Evolutionary conservation across 2,113 vertebrate genomes (phyloP).

Genomic region (Copsychus sechellarum): DNA sequence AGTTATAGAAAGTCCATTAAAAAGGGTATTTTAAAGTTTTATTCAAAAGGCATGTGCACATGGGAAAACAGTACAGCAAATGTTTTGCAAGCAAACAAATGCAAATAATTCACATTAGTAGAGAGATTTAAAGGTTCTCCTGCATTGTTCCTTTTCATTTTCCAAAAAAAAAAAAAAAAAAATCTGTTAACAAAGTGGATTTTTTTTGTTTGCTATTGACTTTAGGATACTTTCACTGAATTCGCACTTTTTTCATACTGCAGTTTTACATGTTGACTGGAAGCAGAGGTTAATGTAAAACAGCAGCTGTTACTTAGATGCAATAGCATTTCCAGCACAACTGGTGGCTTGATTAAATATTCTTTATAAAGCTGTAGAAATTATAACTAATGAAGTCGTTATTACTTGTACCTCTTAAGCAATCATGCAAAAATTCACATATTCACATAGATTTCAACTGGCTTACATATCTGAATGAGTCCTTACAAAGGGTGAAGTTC

Average conservation of each 20-base stretch:
- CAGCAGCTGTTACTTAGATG: background rate
- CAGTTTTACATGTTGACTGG: background rate
- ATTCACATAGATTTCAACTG: background rate
- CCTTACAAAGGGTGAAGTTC: background rate
- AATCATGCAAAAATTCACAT: background rate
- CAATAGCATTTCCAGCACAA: background rate
- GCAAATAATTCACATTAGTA: background rate
- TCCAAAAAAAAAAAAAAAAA: background rate
- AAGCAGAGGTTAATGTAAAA: background rate
- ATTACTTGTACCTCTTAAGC: background rate
- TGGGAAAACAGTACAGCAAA: background rate
- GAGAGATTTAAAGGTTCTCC: background rate
- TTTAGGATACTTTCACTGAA: background rate
- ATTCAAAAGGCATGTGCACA: background rate
- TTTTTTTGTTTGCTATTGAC: background rate
- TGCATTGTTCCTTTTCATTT: background rate
- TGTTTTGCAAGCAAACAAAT: background rate
- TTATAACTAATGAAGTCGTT: background rate
- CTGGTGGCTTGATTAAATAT: background rate
- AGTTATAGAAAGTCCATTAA: conserved; percentile 1
- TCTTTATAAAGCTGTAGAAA: background rate
- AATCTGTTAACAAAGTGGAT: background rate
- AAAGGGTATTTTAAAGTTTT: background rate
- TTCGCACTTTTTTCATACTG: background rate
- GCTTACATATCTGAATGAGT: background rate